phyloP scores from a whole-genome alignment of 2,797 vertebrate genomes.

The Adrianichthys oophorus region DNA sequence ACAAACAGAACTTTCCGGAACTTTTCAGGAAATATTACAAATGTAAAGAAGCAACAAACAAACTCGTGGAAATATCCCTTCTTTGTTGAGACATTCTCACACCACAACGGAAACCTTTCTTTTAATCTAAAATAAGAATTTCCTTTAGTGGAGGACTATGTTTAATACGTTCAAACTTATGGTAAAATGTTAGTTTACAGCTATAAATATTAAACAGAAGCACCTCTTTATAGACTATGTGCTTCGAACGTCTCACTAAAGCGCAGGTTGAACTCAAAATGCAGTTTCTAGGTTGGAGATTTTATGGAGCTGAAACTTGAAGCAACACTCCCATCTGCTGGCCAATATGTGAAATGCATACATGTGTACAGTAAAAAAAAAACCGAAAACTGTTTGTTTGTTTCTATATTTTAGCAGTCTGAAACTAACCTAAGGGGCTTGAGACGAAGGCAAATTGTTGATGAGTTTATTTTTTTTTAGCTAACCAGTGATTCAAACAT shows the following conservation, averaged over 20 bases:
- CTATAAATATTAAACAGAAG: constrained; percentile 5
- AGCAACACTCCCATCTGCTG: constrained; percentile 22
- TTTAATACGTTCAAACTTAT: constrained; percentile 33
- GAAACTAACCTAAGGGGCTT: constrained; percentile 21
- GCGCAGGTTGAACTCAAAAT: constrained; percentile 52
- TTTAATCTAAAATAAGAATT: constrained; percentile 14
- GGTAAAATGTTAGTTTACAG: constrained; percentile 38
- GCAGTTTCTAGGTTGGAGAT: constrained; percentile 33
- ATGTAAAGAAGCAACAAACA: constrained; percentile 10
- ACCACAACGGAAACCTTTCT: constrained; percentile 4
- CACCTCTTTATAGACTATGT: neutral
- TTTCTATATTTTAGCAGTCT: constrained; percentile 10
- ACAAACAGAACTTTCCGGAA: constrained; percentile 18
- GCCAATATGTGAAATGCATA: constrained; percentile 19
- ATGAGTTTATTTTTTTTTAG: too few species aligned
- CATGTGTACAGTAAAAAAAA: too few species aligned
- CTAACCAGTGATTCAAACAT: constrained; percentile 16
- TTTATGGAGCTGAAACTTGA: constrained; percentile 8
- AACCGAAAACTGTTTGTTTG: neutral
- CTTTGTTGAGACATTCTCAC: constrained; percentile 9
- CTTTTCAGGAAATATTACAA: constrained; percentile 9
- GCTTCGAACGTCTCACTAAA: constrained; percentile 40
- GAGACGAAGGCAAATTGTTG: constrained; percentile 6
- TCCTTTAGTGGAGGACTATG: constrained; percentile 36
- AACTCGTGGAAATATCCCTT: neutral